Percentiles rank a stretch among this genome's conserved stretches.
These are phyloP conservation scores for Erpetoichthys calabaricus DNA, from an alignment of 2,797 vertebrate genomes.

Conservation along the genomic window DNA sequence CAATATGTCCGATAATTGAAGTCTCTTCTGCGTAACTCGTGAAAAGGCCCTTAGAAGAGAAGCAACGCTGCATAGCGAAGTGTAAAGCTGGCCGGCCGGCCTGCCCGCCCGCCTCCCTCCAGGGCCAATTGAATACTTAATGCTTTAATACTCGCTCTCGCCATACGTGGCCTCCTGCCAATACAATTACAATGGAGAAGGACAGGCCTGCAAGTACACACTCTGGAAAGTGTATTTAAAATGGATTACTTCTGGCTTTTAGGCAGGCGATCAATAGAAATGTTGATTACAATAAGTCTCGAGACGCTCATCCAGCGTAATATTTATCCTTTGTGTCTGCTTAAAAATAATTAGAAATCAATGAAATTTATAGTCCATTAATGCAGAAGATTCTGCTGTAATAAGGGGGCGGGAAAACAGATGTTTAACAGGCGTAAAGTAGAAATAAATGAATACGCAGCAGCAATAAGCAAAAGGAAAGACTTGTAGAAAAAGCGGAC, in stretches of 20 bases:
- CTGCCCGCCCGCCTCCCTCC: not conserved
- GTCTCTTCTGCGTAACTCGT: not conserved
- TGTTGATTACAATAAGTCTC: constrained; percentile 68
- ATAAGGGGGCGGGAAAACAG: constrained; percentile 30
- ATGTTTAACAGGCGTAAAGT: no score
- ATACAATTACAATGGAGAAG: constrained; percentile 36
- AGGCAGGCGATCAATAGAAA: constrained; percentile 68
- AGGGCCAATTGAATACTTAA: constrained; percentile 7
- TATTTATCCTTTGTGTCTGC: constrained; percentile 65
- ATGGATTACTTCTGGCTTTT: constrained; percentile 73
- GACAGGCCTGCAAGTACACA: constrained; percentile 22
- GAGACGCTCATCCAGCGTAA: constrained; percentile 53
- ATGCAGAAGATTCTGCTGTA: constrained; percentile 58
- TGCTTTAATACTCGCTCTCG: constrained; percentile 9
- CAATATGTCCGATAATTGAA: no score
- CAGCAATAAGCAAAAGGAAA: no score
- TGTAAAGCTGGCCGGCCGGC: no score
- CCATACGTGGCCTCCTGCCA: constrained; percentile 36
- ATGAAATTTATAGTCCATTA: constrained; percentile 80
- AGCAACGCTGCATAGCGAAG: no score
- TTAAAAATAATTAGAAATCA: constrained; percentile 87
- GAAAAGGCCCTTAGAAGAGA: not conserved
- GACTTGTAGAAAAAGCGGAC: constrained; percentile 5
- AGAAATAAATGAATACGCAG: no score
- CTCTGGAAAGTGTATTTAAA: constrained; percentile 66